Evolutionary conservation across 2,113 vertebrate species (phyloP).

Genomic region (Barbus barbus): DNA sequence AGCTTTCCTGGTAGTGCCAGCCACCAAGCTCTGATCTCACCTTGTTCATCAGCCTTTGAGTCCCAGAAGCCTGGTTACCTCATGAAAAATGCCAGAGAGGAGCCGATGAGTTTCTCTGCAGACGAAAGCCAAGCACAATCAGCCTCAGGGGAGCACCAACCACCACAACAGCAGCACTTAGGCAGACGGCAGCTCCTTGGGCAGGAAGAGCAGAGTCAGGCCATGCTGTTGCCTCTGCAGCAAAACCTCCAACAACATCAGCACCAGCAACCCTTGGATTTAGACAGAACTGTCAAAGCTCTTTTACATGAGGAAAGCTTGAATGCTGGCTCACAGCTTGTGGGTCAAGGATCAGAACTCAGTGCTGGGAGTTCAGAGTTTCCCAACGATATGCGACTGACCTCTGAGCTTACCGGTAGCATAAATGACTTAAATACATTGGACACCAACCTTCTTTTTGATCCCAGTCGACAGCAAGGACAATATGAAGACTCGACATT

Average conservation of each 20-base stretch:
- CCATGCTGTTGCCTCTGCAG: constrained; percentile 62
- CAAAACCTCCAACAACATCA: constrained; percentile 69
- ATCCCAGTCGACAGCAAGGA: constrained; percentile 91
- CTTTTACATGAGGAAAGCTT: constrained; percentile 83
- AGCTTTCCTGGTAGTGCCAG: constrained; percentile 83
- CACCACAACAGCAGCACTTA: constrained; percentile 70
- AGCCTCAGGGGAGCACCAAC: constrained; percentile 76
- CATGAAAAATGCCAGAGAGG: constrained; percentile 84
- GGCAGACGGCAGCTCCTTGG: constrained; percentile 66
- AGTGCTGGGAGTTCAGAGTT: constrained; percentile 80
- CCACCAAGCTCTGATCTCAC: constrained; percentile 81
- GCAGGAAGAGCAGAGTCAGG: constrained; percentile 71
- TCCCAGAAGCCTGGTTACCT: constrained; percentile 90
- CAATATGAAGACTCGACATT: constrained; percentile 89
- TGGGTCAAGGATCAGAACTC: constrained; percentile 85
- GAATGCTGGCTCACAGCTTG: constrained; percentile 80
- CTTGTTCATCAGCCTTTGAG: constrained; percentile 84
- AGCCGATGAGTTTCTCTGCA: constrained; percentile 84
- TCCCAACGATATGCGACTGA: constrained; percentile 88
- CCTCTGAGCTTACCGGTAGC: constrained; percentile 92
- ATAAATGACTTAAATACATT: constrained; percentile 95
- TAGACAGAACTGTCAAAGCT: constrained; percentile 88
- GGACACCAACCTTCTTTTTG: constrained; percentile 95
- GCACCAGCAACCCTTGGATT: constrained; percentile 81
- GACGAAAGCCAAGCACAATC: constrained; percentile 84